Percentiles rank a stretch among this genome's conserved stretches.
Evolutionary conservation across 2,113 vertebrate genomes (phyloP).

Genomic region (Lycaon pictus): DNA sequence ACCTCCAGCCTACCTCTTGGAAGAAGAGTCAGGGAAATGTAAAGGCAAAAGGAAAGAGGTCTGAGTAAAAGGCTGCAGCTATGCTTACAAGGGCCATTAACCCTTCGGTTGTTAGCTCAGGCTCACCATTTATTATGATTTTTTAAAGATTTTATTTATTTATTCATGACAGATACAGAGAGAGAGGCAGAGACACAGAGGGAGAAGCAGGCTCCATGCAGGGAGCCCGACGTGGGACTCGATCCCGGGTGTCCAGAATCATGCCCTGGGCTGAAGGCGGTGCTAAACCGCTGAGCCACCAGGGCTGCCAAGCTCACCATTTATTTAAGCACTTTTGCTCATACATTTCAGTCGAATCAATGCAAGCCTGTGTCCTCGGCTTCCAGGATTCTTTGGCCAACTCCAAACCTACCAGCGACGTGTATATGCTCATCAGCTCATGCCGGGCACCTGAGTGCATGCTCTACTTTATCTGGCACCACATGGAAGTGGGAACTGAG

Average conservation of each 20-base stretch:
- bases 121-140: neutral
- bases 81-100: neutral
- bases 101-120: neutral
- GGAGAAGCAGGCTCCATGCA: too few relatives aligned
- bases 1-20: neutral
- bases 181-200: too few relatives aligned
- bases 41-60: neutral
- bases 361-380: neutral
- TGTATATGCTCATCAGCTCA: neutral
- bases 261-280: too few relatives aligned
- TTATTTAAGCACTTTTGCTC: neutral
- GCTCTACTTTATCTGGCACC: neutral
- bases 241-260: too few relatives aligned
- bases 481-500: neutral
- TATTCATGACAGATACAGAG: too few relatives aligned
- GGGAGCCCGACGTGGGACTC: too few relatives aligned
- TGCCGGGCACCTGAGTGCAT: neutral
- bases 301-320: neutral
- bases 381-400: neutral
- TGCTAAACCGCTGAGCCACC: too few relatives aligned
- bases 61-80: neutral
- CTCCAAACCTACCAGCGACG: rapidly evolving
- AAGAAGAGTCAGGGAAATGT: neutral
- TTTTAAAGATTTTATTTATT: too few relatives aligned
- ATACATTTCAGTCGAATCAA: neutral